These are phyloP conservation scores for Metalampra italica DNA, from an alignment of 2,888 invertebrate genomes.

Conservation along the genomic window DNA sequence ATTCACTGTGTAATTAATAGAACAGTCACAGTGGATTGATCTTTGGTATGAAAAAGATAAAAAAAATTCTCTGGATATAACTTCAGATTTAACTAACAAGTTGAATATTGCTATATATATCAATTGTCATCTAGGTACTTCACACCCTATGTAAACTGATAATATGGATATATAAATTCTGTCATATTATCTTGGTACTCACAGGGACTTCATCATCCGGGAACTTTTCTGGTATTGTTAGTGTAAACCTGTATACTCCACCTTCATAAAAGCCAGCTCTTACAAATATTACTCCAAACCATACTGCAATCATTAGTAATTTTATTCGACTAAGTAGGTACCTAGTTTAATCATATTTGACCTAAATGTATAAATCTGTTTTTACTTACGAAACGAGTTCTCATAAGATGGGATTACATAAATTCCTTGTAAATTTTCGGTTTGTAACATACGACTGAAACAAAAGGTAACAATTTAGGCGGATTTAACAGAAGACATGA, in stretches of 20 bases:
- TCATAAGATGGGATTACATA: constrained; percentile 95
- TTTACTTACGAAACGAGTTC: constrained; percentile 86
- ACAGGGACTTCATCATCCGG: constrained; percentile 92
- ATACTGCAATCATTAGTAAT: constrained; percentile 79
- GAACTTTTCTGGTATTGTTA: constrained; percentile 91
- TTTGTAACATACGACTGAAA: constrained; percentile 89
- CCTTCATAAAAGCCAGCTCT: constrained; percentile 93
- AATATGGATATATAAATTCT: too few species aligned
- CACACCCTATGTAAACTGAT: too few species aligned
- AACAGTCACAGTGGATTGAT: neutral
- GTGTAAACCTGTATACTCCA: constrained; percentile 92
- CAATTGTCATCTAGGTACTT: too few species aligned
- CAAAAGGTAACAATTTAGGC: neutral
- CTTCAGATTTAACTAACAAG: neutral
- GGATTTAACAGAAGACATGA: too few species aligned
- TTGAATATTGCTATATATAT: too few species aligned
- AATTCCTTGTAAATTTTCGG: constrained; percentile 91
- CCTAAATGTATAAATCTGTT: neutral
- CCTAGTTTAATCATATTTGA: neutral
- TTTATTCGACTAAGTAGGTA: neutral
- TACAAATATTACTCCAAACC: constrained; percentile 95
- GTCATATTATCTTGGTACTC: constrained; percentile 42
- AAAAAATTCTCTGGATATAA: neutral
- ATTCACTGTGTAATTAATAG: neutral
- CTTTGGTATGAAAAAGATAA: neutral